These are phyloP conservation scores for Ischnura elegans DNA, from an alignment of 2,888 invertebrate genomes.

Conservation along the genomic window DNA sequence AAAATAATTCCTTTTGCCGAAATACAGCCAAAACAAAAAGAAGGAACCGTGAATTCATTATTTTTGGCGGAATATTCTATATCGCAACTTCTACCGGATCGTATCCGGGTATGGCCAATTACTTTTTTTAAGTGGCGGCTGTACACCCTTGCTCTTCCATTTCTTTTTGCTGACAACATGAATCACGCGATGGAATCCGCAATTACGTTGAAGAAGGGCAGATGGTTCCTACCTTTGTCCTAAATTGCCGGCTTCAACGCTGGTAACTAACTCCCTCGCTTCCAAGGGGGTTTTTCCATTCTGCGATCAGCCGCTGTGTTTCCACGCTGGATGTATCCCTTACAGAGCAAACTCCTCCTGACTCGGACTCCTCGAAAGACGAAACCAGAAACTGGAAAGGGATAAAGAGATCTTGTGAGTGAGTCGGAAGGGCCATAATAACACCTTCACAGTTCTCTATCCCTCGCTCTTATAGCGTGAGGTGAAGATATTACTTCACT, in stretches of 20 bases:
- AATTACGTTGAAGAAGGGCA: background rate
- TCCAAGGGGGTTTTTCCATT: background rate
- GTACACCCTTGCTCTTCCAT: background rate
- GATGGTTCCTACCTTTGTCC: background rate
- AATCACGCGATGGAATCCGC: background rate
- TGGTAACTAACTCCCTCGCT: background rate
- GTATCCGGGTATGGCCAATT: slow-evolving; percentile 4
- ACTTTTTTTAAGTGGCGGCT: background rate
- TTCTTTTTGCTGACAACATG: background rate
- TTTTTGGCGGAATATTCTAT: background rate
- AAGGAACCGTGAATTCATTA: too few species aligned
- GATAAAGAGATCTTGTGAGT: slow-evolving; percentile 16
- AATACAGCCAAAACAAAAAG: too few species aligned
- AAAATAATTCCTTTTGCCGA: too few species aligned
- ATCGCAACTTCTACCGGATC: background rate
- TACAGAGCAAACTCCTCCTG: too few species aligned
- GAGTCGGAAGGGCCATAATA: slow-evolving; percentile 13
- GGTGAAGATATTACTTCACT: background rate
- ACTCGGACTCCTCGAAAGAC: background rate
- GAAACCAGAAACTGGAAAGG: slow-evolving; percentile 8
- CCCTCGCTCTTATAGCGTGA: background rate
- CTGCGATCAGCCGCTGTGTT: too few species aligned
- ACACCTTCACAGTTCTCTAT: background rate
- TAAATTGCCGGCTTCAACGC: background rate
- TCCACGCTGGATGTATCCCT: too few species aligned